Percentiles rank a stretch among this genome's conserved stretches.
Evolutionary conservation across 2,797 vertebrate species (phyloP).

Genomic region (Cephalopachus bancanus): DNA sequence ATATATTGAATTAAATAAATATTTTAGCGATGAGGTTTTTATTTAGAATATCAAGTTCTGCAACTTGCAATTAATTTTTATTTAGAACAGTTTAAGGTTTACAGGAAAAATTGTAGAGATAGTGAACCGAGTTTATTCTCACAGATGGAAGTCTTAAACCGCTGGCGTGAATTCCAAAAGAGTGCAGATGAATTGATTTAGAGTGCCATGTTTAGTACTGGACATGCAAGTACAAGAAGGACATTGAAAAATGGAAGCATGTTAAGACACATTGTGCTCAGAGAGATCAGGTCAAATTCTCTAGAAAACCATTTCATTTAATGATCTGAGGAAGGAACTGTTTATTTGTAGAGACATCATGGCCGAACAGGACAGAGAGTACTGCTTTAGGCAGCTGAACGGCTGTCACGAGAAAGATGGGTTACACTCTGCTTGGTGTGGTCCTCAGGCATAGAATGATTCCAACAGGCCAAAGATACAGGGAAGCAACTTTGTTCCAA

Average conservation of each 20-base stretch:
- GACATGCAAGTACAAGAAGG: background rate
- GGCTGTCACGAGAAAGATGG: background rate
- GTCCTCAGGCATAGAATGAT: background rate
- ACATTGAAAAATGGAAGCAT: background rate
- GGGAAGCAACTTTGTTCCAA: background rate
- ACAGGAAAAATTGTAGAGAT: background rate
- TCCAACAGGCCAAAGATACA: background rate
- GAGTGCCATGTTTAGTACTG: background rate
- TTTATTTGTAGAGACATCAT: background rate
- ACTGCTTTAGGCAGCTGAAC: background rate
- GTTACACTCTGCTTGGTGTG: background rate
- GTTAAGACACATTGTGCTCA: background rate
- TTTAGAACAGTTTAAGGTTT: background rate
- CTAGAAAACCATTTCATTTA: background rate
- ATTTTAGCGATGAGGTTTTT: background rate
- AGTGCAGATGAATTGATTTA: background rate
- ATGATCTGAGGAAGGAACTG: rapidly evolving
- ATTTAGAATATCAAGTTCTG: conserved; percentile 19
- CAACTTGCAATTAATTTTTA: conserved; percentile 31
- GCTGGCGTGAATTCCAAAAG: background rate
- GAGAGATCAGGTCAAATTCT: background rate
- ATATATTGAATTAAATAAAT: background rate
- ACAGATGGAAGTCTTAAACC: background rate
- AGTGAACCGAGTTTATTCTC: background rate
- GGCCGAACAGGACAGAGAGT: background rate